Evolutionary conservation across 2,113 vertebrate genomes (phyloP).

Genomic region (Prietella phreatophila): DNA sequence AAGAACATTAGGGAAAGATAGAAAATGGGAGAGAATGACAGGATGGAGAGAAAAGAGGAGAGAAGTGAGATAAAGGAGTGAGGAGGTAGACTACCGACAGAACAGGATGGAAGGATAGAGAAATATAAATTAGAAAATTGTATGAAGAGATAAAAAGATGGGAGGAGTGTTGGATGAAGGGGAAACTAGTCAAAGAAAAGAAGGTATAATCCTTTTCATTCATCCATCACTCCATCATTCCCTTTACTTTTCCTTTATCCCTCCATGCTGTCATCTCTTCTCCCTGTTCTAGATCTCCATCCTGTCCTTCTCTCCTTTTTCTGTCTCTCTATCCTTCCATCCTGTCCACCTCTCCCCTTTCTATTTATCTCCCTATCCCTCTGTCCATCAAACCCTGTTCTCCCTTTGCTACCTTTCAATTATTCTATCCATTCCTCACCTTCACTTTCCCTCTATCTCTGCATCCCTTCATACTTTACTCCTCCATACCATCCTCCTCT

Average conservation of each 20-base stretch:
- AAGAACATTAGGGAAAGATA: too few relatives aligned
- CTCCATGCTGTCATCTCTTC: neutral
- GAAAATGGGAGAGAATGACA: neutral
- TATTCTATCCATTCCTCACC: neutral
- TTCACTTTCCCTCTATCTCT: neutral
- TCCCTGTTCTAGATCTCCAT: neutral
- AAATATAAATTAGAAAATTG: neutral
- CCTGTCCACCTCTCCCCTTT: neutral
- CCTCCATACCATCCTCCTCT: neutral
- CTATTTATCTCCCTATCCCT: neutral
- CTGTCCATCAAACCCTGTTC: neutral
- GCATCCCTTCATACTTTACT: conserved; percentile 4
- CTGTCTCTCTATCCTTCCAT: neutral
- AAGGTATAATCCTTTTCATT: neutral
- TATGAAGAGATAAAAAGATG: neutral
- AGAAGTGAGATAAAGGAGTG: neutral
- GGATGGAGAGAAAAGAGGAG: neutral
- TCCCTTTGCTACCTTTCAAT: neutral
- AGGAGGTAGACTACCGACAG: neutral
- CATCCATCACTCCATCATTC: neutral
- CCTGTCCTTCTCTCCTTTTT: neutral
- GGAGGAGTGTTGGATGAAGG: neutral
- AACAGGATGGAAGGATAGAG: neutral
- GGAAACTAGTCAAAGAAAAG: neutral
- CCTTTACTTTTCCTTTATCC: neutral